Conservation (phyloP, 1,140 invertebrate genomes). For the Pomacea maculata region DNA sequence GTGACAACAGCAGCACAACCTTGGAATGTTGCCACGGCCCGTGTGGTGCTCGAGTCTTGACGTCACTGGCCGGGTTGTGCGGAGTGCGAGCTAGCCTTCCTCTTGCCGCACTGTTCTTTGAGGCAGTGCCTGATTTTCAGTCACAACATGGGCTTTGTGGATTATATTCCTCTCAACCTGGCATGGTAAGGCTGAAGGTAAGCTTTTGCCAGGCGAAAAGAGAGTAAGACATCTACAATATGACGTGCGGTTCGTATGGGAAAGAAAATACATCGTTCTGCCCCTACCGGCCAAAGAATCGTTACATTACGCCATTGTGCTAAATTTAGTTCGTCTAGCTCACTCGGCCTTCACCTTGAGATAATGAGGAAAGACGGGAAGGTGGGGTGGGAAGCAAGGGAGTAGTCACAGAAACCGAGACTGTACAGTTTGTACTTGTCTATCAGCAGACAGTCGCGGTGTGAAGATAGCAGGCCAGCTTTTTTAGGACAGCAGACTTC, state of each 20-base stretch:
- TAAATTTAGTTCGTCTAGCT: background rate
- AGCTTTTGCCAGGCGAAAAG: slow-evolving; percentile 5
- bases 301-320: background rate
- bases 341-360: background rate
- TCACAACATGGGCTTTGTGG: background rate
- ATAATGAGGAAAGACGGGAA: background rate
- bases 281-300: background rate
- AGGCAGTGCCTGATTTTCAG: background rate
- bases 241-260: background rate
- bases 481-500: too few relatives aligned
- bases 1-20: background rate
- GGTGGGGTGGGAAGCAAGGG: background rate
- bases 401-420: background rate
- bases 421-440: too few relatives aligned
- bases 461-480: too few relatives aligned
- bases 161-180: slow-evolving; percentile 10
- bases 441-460: too few relatives aligned
- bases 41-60: background rate
- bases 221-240: background rate
- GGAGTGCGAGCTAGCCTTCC: background rate
- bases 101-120: background rate
- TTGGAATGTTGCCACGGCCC: background rate
- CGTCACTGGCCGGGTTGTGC: background rate
- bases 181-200: slow-evolving; percentile 9
- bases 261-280: background rate